Evolutionary conservation across 2,113 vertebrate genomes (phyloP).

Genomic region (Calidris pygmaea): DNA sequence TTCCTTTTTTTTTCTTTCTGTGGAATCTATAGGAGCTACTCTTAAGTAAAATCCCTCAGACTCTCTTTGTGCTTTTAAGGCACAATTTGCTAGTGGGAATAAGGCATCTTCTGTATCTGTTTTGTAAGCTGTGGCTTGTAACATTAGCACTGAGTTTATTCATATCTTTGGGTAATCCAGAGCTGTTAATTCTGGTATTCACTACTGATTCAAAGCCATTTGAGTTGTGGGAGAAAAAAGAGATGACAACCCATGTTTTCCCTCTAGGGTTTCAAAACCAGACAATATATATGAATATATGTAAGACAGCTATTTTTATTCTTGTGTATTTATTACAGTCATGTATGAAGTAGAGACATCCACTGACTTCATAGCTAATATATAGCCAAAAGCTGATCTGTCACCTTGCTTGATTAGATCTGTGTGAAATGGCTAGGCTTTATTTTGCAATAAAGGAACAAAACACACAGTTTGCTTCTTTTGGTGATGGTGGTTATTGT

Average conservation of each 20-base stretch:
- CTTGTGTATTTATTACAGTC: background rate
- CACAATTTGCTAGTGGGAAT: background rate
- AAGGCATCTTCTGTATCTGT: background rate
- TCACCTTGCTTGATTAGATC: background rate
- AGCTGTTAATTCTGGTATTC: background rate
- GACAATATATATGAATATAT: background rate
- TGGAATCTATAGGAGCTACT: background rate
- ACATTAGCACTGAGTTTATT: background rate
- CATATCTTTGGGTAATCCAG: background rate
- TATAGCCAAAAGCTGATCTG: background rate
- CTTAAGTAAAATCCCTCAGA: background rate
- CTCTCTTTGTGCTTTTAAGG: background rate
- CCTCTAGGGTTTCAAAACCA: background rate
- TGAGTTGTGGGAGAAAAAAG: background rate
- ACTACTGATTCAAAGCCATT: background rate
- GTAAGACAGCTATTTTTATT: conserved; percentile 10
- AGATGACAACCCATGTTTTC: background rate
- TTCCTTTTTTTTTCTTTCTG: background rate
- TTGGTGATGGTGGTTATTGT: background rate
- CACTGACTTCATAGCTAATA: background rate
- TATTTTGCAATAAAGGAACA: background rate
- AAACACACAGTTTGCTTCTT: background rate
- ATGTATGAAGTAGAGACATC: background rate
- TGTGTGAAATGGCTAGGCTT: background rate
- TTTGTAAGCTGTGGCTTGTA: background rate